phyloP scores from a whole-genome alignment of 2,888 invertebrate genomes.

The Gastrophysa polygoni region DNA sequence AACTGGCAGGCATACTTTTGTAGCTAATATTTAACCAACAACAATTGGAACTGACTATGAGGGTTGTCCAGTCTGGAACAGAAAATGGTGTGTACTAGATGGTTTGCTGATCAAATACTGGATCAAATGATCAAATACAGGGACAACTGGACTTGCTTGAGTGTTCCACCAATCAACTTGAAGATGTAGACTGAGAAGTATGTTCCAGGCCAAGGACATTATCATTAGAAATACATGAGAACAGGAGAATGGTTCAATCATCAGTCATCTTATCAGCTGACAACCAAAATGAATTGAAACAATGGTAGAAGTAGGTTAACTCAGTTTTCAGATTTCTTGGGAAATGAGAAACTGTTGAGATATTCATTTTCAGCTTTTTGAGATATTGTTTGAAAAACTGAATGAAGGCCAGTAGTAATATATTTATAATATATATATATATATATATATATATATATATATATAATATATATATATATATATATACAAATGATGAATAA shows the following conservation, averaged over 20 bases:
- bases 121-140: constrained; percentile 18
- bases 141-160: constrained; percentile 21
- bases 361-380: too few species aligned
- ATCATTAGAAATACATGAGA: constrained; percentile 9
- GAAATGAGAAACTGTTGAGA: constrained; percentile 18
- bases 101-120: constrained; percentile 25
- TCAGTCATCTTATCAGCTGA: constrained; percentile 22
- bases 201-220: constrained; percentile 22
- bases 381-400: constrained; percentile 2
- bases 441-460: too few species aligned
- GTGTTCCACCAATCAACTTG: constrained; percentile 11
- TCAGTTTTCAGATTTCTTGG: constrained; percentile 18
- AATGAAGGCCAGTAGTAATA: too few species aligned
- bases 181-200: constrained; percentile 16
- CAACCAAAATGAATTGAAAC: constrained; percentile 18
- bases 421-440: too few species aligned
- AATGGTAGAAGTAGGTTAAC: constrained; percentile 23
- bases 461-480: too few species aligned
- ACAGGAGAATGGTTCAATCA: background rate
- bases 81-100: constrained; percentile 28
- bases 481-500: too few species aligned
- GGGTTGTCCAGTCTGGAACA: constrained; percentile 24
- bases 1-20: constrained; percentile 7
- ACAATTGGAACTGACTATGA: constrained; percentile 18
- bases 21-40: constrained; percentile 10